Evolutionary conservation across 2,888 invertebrate genomes (phyloP).

Genomic region (Limnephilus auricula): DNA sequence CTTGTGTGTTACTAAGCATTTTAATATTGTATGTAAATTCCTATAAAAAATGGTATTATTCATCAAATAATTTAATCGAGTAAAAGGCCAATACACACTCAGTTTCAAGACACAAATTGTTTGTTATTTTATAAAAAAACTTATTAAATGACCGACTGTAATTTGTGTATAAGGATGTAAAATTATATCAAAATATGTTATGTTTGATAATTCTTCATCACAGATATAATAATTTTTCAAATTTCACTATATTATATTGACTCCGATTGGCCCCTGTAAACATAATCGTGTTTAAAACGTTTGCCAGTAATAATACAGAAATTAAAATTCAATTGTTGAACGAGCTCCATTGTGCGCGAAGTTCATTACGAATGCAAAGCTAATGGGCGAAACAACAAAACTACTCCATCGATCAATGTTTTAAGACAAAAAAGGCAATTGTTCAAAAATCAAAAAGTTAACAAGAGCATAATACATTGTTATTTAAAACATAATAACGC

Average conservation of each 20-base stretch:
- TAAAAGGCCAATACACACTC: too few relatives aligned
- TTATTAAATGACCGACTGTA: too few relatives aligned
- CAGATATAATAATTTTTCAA: too few relatives aligned
- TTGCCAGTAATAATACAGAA: conserved; percentile 18
- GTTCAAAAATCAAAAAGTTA: conserved; percentile 64
- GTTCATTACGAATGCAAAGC: conserved; percentile 43
- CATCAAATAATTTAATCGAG: too few relatives aligned
- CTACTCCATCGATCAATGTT: conserved; percentile 64
- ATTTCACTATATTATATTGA: neutral
- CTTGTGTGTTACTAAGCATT: too few relatives aligned
- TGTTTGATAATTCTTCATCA: too few relatives aligned
- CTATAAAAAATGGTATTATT: too few relatives aligned
- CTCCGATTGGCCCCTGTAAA: neutral
- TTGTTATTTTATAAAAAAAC: too few relatives aligned
- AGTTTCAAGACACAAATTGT: too few relatives aligned
- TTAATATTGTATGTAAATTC: neutral
- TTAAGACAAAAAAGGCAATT: conserved; percentile 52
- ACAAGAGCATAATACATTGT: conserved; percentile 61
- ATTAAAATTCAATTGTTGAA: conserved; percentile 33
- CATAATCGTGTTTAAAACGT: neutral
- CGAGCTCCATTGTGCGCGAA: conserved; percentile 17
- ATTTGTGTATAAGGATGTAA: too few relatives aligned
- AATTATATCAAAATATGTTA: too few relatives aligned
- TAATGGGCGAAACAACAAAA: conserved; percentile 54
- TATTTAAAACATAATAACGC: conserved; percentile 62